Evolutionary conservation across 1,140 invertebrate species (phyloP).

Genomic region (Aphis gossypii): DNA sequence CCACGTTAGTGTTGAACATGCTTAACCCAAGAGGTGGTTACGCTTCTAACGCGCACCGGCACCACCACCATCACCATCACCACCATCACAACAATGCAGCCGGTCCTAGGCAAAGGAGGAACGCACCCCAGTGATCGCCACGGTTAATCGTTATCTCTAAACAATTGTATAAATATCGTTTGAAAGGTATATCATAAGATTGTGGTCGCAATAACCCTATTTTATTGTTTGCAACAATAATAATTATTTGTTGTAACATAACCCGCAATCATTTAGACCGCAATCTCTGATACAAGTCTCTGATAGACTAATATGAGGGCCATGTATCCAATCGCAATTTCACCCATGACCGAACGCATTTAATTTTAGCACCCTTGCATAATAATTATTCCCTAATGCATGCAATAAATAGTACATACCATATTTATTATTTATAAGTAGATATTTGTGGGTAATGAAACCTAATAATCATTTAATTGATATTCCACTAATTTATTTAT

Average conservation of each 20-base stretch:
- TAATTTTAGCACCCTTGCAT: neutral
- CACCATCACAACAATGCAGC: neutral
- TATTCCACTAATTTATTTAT: slow-evolving; percentile 9
- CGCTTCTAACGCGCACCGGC: neutral
- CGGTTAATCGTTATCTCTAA: neutral
- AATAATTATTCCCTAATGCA: neutral
- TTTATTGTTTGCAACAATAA: neutral
- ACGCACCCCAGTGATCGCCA: neutral
- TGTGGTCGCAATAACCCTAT: neutral
- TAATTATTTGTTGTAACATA: neutral
- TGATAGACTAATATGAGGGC: neutral
- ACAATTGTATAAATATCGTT: neutral
- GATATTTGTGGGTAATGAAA: neutral
- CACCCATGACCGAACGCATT: neutral
- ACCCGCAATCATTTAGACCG: neutral
- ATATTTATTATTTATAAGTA: too few relatives aligned
- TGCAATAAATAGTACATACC: neutral
- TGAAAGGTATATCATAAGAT: neutral
- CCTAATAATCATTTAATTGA: neutral
- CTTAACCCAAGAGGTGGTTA: slow-evolving; percentile 30
- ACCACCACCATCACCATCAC: slow-evolving; percentile 25
- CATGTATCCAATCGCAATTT: neutral
- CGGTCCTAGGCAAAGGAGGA: slow-evolving; percentile 45
- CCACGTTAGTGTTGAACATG: slow-evolving; percentile 41
- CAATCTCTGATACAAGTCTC: neutral